Base-by-base conservation (phyloP, 2,888 invertebrate species). In the Drosophila barbarae region DNA sequence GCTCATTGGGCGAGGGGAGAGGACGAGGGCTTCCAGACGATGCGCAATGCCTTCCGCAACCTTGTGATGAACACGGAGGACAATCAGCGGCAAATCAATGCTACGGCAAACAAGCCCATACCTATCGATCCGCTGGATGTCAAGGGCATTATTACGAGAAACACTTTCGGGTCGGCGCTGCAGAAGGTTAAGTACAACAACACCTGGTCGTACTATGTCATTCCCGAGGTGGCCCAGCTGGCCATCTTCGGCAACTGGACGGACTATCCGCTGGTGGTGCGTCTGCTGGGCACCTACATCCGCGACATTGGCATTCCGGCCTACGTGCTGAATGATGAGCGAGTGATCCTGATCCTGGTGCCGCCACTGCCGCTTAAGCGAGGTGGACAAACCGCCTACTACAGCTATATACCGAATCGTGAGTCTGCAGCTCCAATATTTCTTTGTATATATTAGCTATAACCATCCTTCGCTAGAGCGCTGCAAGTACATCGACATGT, bases 401-500 rank as follows among this genome's bases (percentile, higher is more conserved):
- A 88, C 69, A 87, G 87, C 36, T 90, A 90, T 64, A 74, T 83
- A 58, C 74, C 82, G 13, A 81, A 70, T 42, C 73, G 89, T 89
- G 63, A 86, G 86, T 77, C 3, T 2, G 13, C 10, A 2, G 12
- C 1, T 13, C n/a, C 34, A 21, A 10, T 52, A 5, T 15, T 2
- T 1, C 13, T 8, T 21, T 15, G 2, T 10, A 7, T 21, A 9
- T 13, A n/a, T 23, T 23, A 23, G 5, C 7, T 3, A 9, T 36
- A 30, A 5, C 7, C 0, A 15, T 42, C 53, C 18, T 88, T 88
- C 30, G 7, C n/a, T 85, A 93, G 93, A 87, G 49, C 90, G 91
- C 70, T 93, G 93, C 87, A 90, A 90, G 69, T 91, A 92, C 76
- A 92, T 92, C 76, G 92, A 93, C 59, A 91, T 92, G 90, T 93